Conservation (phyloP, 2,797 vertebrate species). For the Neomorphus geoffroyi region DNA sequence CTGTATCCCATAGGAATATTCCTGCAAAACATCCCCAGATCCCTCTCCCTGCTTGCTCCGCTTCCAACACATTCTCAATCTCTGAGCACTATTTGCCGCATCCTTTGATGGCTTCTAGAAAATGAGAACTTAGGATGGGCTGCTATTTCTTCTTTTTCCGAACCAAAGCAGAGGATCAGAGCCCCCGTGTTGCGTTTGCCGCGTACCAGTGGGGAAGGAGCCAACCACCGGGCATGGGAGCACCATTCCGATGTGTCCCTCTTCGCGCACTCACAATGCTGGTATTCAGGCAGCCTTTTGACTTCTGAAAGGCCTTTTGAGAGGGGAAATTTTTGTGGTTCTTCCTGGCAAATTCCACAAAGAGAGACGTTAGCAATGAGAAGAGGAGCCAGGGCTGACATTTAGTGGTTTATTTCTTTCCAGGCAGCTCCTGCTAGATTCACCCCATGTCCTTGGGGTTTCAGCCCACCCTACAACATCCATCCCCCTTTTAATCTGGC, state of each 20-base stretch:
- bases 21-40: neutral
- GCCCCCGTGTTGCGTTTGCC: neutral
- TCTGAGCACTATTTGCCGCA: neutral
- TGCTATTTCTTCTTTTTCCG: accelerated
- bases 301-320: constrained; percentile 35
- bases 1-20: neutral
- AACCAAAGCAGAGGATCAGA: neutral
- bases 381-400: neutral
- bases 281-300: neutral
- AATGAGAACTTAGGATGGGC: neutral
- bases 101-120: neutral
- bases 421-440: neutral
- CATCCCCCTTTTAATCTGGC: neutral
- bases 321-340: neutral
- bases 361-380: neutral
- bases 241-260: neutral
- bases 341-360: neutral
- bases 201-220: neutral
- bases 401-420: neutral
- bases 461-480: neutral
- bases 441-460: neutral
- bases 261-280: neutral
- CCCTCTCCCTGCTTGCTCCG: neutral
- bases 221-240: neutral
- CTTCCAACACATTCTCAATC: neutral